Percentiles rank a stretch among this genome's conserved stretches.
Conservation (phyloP, 2,113 vertebrate genomes). For the Leptobrachium ailaonicum region DNA sequence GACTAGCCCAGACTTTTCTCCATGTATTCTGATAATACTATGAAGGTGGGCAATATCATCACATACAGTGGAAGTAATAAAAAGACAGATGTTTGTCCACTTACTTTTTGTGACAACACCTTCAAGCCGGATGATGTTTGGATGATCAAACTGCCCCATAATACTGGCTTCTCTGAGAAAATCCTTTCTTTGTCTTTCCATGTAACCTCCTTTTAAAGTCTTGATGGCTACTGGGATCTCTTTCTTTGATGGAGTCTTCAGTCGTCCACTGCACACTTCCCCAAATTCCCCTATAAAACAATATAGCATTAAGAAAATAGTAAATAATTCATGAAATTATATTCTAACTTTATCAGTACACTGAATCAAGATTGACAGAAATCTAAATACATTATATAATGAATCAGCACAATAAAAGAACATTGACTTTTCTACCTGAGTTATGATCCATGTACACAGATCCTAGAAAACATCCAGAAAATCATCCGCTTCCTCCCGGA, state of each 20-base stretch:
- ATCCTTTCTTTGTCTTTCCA: slow-evolving; percentile 89
- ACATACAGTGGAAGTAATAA: background rate
- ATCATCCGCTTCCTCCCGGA: no score
- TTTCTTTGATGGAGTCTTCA: slow-evolving; percentile 89
- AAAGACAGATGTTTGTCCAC: slow-evolving; percentile 48
- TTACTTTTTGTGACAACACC: slow-evolving; percentile 96
- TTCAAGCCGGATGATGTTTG: slow-evolving; percentile 91
- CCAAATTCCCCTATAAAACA: slow-evolving; percentile 86
- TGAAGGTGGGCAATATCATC: background rate
- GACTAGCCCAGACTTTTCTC: no score
- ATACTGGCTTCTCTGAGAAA: slow-evolving; percentile 93
- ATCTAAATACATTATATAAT: no score
- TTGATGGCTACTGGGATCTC: slow-evolving; percentile 96
- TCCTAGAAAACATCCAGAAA: no score
- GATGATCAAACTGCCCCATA: slow-evolving; percentile 95
- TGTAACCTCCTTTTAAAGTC: slow-evolving; percentile 88
- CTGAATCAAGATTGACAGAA: no score
- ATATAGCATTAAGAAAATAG: slow-evolving; percentile 15
- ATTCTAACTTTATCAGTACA: background rate
- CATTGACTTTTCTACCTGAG: no score
- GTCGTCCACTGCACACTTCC: slow-evolving; percentile 90
- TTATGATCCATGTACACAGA: no score
- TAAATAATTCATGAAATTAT: slow-evolving; percentile 1
- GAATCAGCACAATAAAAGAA: no score
- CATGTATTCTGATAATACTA: no score